Conservation (phyloP, 2,797 vertebrate genomes). For the Sebastolobus alascanus region DNA sequence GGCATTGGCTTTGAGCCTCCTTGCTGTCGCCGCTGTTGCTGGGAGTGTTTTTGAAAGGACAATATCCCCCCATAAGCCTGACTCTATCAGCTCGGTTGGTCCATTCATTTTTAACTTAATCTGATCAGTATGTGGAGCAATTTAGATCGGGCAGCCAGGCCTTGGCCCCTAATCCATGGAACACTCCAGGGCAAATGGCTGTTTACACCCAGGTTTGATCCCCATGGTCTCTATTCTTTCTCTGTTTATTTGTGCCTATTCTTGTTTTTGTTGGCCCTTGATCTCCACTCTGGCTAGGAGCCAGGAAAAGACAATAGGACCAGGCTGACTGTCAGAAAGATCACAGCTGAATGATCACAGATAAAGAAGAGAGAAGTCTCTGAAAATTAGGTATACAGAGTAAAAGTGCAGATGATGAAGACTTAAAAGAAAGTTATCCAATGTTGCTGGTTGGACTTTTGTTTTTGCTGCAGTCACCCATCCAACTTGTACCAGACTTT, state of each 20-base stretch:
- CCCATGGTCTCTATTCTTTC: conserved; percentile 18
- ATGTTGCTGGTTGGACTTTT: conserved; percentile 7
- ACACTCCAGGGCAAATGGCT: conserved; percentile 60
- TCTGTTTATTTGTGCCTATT: conserved; percentile 43
- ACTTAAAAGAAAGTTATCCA: background rate
- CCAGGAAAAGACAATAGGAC: conserved; percentile 27
- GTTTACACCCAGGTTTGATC: conserved; percentile 47
- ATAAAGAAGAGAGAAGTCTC: conserved; percentile 1
- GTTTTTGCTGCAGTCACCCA: conserved; percentile 6
- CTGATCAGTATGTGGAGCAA: conserved; percentile 69
- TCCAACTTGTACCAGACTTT: conserved; percentile 46
- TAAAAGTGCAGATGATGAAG: conserved; percentile 5
- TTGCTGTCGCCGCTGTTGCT: conserved; percentile 14
- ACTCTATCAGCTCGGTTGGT: conserved; percentile 47
- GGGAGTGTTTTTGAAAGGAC: conserved; percentile 45
- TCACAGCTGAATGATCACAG: conserved; percentile 23
- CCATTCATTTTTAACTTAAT: conserved; percentile 72
- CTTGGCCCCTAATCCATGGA: conserved; percentile 66
- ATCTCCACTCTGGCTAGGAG: conserved; percentile 29
- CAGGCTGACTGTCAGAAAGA: conserved; percentile 8
- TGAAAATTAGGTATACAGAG: background rate
- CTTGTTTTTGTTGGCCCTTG: conserved; percentile 31
- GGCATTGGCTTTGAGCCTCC: conserved; percentile 12
- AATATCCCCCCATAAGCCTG: conserved; percentile 50
- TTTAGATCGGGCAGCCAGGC: conserved; percentile 59